phyloP scores from a whole-genome alignment of 2,797 vertebrate genomes.

The Sebastiscus albofasciatus region DNA sequence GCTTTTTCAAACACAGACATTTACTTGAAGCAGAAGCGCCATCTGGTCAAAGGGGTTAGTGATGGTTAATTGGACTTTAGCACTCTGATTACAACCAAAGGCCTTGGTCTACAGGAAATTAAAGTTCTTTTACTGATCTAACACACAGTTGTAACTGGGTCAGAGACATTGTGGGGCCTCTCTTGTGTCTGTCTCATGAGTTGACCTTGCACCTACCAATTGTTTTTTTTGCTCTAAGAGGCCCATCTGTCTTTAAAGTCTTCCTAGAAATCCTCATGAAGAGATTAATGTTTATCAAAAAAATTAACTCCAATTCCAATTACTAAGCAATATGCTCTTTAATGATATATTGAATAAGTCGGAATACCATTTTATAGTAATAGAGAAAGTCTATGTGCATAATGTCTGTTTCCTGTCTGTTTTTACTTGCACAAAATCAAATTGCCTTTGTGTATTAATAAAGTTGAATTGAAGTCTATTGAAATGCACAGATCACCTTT shows the following conservation, averaged over 20 bases:
- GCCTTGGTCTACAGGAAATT: slow-evolving; percentile 19
- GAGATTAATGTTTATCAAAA: neutral
- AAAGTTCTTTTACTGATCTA: slow-evolving; percentile 22
- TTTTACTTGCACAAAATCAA: neutral
- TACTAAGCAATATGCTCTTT: neutral
- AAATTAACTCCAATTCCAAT: neutral
- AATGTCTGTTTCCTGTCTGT: no score
- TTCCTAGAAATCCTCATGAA: slow-evolving; percentile 21
- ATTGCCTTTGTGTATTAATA: neutral
- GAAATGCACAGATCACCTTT: neutral
- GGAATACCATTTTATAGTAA: neutral
- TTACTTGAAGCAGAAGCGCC: slow-evolving; percentile 27
- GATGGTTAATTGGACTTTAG: slow-evolving; percentile 52
- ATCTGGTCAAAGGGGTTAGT: slow-evolving; percentile 58
- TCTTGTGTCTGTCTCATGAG: slow-evolving; percentile 6
- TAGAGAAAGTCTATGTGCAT: neutral
- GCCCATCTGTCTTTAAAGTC: neutral
- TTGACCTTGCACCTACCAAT: neutral
- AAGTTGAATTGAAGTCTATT: neutral
- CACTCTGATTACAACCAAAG: slow-evolving; percentile 61
- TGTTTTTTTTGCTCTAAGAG: neutral
- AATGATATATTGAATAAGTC: neutral
- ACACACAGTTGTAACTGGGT: slow-evolving; percentile 1
- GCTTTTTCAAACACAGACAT: slow-evolving; percentile 35
- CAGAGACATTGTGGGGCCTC: neutral